Conservation (phyloP, 2,113 vertebrate genomes). For the Urocynchramus pylzowi region DNA sequence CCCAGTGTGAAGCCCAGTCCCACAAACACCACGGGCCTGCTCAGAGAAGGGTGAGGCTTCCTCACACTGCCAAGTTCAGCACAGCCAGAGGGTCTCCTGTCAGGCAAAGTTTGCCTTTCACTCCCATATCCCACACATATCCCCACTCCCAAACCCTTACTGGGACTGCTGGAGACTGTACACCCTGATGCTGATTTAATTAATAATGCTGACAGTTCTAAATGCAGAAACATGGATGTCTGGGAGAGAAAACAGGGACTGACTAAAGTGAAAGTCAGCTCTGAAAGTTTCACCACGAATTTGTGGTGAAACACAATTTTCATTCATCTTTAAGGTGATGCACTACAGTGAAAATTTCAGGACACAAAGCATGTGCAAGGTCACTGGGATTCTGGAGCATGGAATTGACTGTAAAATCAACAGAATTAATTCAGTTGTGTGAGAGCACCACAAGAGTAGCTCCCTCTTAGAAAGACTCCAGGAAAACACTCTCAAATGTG, state of each 20-base stretch:
- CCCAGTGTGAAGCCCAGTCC: neutral
- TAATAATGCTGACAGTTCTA: neutral
- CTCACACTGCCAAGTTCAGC: neutral
- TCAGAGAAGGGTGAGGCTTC: neutral
- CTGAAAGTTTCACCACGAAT: neutral
- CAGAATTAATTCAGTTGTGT: neutral
- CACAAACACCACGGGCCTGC: neutral
- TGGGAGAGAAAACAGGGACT: neutral
- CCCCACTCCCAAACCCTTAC: neutral
- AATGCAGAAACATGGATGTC: neutral
- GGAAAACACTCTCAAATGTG: neutral
- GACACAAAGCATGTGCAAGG: neutral
- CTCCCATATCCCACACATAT: neutral
- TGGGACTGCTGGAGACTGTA: neutral
- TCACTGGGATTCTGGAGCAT: neutral
- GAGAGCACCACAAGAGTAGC: accelerated
- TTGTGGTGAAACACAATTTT: too few species aligned
- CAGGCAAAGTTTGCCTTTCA: neutral
- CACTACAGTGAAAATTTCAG: neutral
- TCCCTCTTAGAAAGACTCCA: neutral
- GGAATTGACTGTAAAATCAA: neutral
- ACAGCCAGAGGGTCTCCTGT: neutral
- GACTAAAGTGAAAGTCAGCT: neutral
- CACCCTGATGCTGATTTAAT: neutral
- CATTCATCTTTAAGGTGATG: neutral